These are phyloP conservation scores for Scolopax rusticola DNA, from an alignment of 2,797 vertebrate genomes.

Conservation along the genomic window DNA sequence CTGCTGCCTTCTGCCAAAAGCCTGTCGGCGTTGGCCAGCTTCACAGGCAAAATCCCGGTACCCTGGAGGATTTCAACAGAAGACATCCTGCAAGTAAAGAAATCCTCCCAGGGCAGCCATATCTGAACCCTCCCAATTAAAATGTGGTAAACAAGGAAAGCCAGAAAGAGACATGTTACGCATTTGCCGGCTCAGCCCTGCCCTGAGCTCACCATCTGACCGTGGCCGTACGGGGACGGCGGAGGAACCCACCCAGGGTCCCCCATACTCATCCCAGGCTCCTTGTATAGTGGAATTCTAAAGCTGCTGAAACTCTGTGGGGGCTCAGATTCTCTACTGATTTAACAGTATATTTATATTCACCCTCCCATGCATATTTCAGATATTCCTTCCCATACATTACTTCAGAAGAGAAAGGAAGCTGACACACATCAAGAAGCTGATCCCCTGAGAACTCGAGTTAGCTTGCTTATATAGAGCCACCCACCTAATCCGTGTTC, in stretches of 20 bases:
- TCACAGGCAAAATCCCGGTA: neutral
- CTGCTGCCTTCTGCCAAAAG: neutral
- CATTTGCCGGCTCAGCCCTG: neutral
- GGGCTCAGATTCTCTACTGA: neutral
- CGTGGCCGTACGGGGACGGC: rapidly evolving
- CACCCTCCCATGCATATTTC: neutral
- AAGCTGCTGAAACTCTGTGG: neutral
- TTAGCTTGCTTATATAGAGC: constrained; percentile 14
- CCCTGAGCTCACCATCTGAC: neutral
- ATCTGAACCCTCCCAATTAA: neutral
- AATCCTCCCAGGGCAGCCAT: neutral
- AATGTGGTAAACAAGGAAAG: neutral
- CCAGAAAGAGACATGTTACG: neutral
- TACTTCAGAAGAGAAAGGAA: neutral
- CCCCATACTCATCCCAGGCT: neutral
- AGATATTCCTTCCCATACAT: neutral
- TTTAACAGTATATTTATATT: neutral
- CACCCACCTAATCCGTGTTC: constrained; percentile 26
- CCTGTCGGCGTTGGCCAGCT: neutral
- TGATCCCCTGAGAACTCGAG: constrained; percentile 4
- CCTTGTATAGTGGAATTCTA: neutral
- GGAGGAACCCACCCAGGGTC: neutral
- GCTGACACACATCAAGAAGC: constrained; percentile 1
- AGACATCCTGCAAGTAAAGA: neutral
- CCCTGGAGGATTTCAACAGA: neutral